These are phyloP conservation scores for Sinella curviseta DNA, from an alignment of 1,140 invertebrate species.

Conservation along the genomic window DNA sequence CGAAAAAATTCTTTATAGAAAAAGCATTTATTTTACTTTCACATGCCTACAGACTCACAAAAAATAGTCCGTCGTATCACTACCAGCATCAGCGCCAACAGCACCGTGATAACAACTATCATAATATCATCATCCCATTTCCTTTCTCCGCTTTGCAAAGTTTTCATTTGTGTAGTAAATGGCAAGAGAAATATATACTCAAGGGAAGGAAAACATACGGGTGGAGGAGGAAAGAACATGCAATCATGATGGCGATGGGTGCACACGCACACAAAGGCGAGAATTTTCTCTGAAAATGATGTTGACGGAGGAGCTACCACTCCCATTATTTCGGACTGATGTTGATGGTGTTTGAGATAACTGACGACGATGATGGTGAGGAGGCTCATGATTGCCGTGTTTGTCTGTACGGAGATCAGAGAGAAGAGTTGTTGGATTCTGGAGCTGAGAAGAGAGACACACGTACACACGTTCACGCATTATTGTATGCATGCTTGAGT, in stretches of 20 bases:
- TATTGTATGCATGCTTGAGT: conserved; percentile 8
- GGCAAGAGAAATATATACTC: conserved; percentile 19
- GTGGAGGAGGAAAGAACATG: neutral
- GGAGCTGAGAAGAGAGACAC: neutral
- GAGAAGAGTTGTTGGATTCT: neutral
- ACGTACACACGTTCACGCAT: neutral
- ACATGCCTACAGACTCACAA: no score
- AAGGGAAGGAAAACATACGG: conserved; percentile 17
- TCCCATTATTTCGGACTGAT: neutral
- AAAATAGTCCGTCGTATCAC: neutral
- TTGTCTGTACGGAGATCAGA: neutral
- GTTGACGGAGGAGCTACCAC: neutral
- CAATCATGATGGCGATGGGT: neutral
- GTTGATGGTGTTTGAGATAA: conserved; percentile 15
- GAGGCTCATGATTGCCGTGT: neutral
- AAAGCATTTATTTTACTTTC: conserved; percentile 8
- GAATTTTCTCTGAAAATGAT: neutral
- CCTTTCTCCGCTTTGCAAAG: neutral
- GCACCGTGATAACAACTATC: neutral
- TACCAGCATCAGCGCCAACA: neutral
- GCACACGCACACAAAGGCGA: neutral
- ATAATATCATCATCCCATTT: neutral
- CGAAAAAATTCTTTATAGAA: conserved; percentile 4
- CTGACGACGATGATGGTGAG: neutral
- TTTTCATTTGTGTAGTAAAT: conserved; percentile 12